These are phyloP conservation scores for Opisthograptis luteolata DNA, from an alignment of 2,888 invertebrate species.

Conservation along the genomic window DNA sequence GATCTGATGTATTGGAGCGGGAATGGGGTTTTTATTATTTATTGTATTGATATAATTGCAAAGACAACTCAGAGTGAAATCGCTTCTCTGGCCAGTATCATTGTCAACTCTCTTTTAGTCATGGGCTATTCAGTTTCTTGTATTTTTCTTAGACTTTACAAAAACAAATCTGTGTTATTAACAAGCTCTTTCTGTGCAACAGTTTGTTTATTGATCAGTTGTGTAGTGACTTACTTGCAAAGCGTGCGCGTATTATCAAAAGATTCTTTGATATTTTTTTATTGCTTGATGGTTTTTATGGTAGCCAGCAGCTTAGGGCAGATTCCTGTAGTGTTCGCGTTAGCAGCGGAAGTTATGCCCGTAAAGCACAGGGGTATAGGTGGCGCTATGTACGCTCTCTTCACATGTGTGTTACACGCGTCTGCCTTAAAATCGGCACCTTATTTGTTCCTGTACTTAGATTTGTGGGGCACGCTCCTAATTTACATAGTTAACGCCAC, in stretches of 20 bases:
- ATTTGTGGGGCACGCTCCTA: conserved; percentile 14
- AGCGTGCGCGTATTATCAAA: too few species aligned
- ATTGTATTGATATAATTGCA: conserved; percentile 11
- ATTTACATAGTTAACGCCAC: conserved; percentile 10
- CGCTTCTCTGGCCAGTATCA: conserved; percentile 11
- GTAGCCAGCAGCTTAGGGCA: conserved; percentile 5
- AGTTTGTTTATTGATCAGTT: too few species aligned
- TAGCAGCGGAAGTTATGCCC: conserved; percentile 14
- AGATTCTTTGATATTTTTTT: conserved; percentile 9
- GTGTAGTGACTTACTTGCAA: too few species aligned
- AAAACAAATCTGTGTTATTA: conserved; percentile 13
- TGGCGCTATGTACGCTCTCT: conserved; percentile 9
- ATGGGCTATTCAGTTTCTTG: conserved; percentile 5
- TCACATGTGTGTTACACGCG: conserved; percentile 8
- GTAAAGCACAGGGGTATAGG: conserved; percentile 13
- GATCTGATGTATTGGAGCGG: conserved; percentile 16
- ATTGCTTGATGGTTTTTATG: conserved; percentile 9
- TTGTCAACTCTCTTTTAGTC: conserved; percentile 14
- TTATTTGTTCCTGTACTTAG: conserved; percentile 13
- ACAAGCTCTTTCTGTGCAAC: too few species aligned
- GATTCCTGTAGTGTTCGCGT: conserved; percentile 7
- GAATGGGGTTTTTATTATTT: background rate
- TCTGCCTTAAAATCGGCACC: conserved; percentile 16
- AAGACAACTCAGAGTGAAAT: conserved; percentile 12
- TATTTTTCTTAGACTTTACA: conserved; percentile 4